Percentiles rank a stretch among this genome's conserved stretches.
Evolutionary conservation across 23 tunicate genomes (phyloP).

Genomic region (Botrylloides violaceus): DNA sequence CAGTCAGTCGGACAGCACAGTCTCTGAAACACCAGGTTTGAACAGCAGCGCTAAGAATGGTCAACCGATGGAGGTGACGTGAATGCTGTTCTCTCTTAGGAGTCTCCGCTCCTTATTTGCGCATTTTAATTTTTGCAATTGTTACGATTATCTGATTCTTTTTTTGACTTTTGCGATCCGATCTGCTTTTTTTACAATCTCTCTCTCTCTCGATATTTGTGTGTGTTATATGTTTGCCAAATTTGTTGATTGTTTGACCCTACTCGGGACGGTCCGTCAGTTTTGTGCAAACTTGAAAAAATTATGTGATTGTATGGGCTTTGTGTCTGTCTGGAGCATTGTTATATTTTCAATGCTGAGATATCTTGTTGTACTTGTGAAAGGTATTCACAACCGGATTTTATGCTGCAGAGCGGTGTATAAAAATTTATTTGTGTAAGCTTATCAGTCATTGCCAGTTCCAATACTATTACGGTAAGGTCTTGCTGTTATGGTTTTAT

Average conservation of each 20-base stretch:
- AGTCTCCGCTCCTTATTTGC: too few species aligned
- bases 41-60: constrained; percentile 13
- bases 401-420: too few species aligned
- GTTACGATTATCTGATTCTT: background rate
- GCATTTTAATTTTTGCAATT: background rate
- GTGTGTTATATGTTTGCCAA: background rate
- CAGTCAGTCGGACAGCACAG: background rate
- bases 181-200: background rate
- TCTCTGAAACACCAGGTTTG: background rate
- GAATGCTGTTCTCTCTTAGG: too few species aligned
- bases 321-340: background rate
- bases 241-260: background rate
- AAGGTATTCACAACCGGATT: too few species aligned
- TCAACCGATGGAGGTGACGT: constrained; percentile 33
- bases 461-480: too few species aligned
- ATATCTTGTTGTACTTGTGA: too few species aligned
- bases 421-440: too few species aligned
- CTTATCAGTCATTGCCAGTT: too few species aligned
- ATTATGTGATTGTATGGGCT: background rate
- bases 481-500: too few species aligned
- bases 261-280: background rate
- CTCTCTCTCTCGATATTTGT: background rate
- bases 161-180: background rate
- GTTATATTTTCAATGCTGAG: too few species aligned
- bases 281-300: background rate